These are phyloP conservation scores for Mesorhabditis sp. DNA, from an alignment of 2,888 invertebrate genomes.

Conservation along the genomic window DNA sequence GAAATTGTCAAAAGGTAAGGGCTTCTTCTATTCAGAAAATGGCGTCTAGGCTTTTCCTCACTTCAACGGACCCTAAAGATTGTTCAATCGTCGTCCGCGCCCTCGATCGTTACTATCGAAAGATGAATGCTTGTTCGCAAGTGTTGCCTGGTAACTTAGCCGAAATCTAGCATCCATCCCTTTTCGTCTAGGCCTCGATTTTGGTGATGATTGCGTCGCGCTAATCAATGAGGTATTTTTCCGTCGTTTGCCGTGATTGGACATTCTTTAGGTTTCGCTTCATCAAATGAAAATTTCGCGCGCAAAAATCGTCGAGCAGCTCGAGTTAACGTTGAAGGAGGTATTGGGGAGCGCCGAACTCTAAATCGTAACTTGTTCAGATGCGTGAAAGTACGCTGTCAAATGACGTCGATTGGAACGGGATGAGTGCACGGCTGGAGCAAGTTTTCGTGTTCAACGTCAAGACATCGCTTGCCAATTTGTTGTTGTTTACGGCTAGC, in stretches of 20 bases:
- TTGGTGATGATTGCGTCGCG: slow-evolving; percentile 1
- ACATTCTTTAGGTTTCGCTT: slow-evolving; percentile 26
- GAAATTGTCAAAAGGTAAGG: background rate
- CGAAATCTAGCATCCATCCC: background rate
- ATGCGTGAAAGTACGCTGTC: slow-evolving; percentile 11
- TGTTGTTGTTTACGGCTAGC: slow-evolving; percentile 55
- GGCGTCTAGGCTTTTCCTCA: slow-evolving; percentile 27
- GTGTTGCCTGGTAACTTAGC: slow-evolving; percentile 22
- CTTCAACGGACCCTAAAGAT: slow-evolving; percentile 41
- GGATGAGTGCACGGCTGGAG: slow-evolving; percentile 37
- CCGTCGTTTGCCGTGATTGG: background rate
- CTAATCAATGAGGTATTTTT: background rate
- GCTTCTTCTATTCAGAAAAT: slow-evolving; percentile 8
- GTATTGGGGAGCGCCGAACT: slow-evolving; percentile 11
- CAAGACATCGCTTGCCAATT: slow-evolving; percentile 54
- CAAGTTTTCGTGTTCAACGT: slow-evolving; percentile 46
- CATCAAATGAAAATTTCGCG: slow-evolving; percentile 48
- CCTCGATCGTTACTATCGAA: slow-evolving; percentile 55
- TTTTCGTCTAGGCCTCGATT: background rate
- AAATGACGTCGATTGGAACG: slow-evolving; percentile 15
- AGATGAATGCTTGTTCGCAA: slow-evolving; percentile 37
- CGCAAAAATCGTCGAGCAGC: slow-evolving; percentile 27
- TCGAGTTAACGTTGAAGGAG: slow-evolving; percentile 29
- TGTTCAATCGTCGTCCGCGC: slow-evolving; percentile 53
- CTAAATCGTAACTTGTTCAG: slow-evolving; percentile 6